Conservation (phyloP, 1,140 invertebrate genomes). For the Eueides isabella region DNA sequence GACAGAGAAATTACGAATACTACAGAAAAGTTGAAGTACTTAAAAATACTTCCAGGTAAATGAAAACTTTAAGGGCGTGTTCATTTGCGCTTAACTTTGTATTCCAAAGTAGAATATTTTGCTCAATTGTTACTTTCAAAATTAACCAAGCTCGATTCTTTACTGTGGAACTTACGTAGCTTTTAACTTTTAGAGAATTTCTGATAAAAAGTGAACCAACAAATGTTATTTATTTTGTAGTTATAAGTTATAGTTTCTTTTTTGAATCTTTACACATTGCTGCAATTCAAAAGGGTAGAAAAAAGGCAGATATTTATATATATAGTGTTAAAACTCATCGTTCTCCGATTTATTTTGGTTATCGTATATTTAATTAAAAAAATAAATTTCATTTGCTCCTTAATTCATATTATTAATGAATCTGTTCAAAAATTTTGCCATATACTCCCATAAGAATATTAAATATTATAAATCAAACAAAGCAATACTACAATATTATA, state of each 20-base stretch:
- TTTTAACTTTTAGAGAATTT: not conserved
- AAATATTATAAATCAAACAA: too few species aligned
- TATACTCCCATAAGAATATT: too few species aligned
- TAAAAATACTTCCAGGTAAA: not conserved
- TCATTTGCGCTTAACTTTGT: not conserved
- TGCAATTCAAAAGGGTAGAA: too few species aligned
- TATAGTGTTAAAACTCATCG: too few species aligned
- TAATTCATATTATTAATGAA: too few species aligned
- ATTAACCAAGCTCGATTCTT: not conserved
- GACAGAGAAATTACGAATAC: not conserved
- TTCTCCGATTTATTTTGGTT: too few species aligned
- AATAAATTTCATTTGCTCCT: too few species aligned
- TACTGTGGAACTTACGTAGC: not conserved
- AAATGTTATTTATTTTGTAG: not conserved
- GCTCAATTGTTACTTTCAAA: not conserved
- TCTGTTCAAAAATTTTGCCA: too few species aligned
- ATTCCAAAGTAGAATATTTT: not conserved
- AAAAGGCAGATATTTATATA: too few species aligned
- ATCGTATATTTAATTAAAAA: too few species aligned
- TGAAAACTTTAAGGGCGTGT: conserved; percentile 7
- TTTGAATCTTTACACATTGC: too few species aligned
- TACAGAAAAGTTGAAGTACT: not conserved
- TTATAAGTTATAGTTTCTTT: not conserved
- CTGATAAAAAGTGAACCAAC: not conserved
- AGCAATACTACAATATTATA: too few species aligned